These are phyloP conservation scores for Cassiopea andromeda DNA, from an alignment of 30 jellyfish, hydroid and myxozoan genomes.

Conservation along the genomic window DNA sequence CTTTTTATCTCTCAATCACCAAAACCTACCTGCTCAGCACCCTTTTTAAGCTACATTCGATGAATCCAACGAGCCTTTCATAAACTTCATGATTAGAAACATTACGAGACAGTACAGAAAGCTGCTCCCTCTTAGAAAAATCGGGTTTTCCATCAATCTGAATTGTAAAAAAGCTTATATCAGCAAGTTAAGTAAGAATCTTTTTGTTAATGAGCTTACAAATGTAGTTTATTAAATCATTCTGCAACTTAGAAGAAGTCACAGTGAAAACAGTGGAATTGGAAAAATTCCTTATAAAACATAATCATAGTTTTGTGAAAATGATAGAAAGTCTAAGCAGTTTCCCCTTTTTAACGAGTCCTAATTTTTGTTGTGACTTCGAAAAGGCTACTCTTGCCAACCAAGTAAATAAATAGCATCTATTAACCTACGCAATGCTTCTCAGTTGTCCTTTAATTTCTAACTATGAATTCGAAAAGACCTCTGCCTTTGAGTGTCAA, in stretches of 20 bases:
- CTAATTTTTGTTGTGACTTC: slow-evolving; percentile 52
- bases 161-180: slow-evolving; percentile 24
- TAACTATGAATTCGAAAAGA: slow-evolving; percentile 1
- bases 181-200: slow-evolving; percentile 53
- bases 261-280: slow-evolving; percentile 47
- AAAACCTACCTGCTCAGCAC: slow-evolving; percentile 13
- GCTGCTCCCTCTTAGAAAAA: slow-evolving; percentile 46
- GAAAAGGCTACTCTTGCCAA: slow-evolving; percentile 53
- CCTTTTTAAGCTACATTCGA: slow-evolving; percentile 19
- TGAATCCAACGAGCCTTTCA: slow-evolving; percentile 18
- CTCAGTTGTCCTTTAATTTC: slow-evolving; percentile 36
- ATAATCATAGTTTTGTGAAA: slow-evolving; percentile 17
- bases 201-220: slow-evolving; percentile 8
- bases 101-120: slow-evolving; percentile 20
- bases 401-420: slow-evolving; percentile 55
- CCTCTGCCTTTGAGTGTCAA: slow-evolving; percentile 48
- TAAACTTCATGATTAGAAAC: slow-evolving; percentile 9
- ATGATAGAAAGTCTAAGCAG: neutral
- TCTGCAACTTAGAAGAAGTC: slow-evolving; percentile 30
- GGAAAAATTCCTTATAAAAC: slow-evolving; percentile 33
- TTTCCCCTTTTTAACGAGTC: slow-evolving; percentile 31
- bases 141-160: slow-evolving; percentile 60
- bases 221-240: slow-evolving; percentile 7
- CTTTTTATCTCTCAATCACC: neutral
- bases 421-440: slow-evolving; percentile 33